Base-by-base conservation (phyloP, 2,113 vertebrate genomes). In the Nanger granti region DNA sequence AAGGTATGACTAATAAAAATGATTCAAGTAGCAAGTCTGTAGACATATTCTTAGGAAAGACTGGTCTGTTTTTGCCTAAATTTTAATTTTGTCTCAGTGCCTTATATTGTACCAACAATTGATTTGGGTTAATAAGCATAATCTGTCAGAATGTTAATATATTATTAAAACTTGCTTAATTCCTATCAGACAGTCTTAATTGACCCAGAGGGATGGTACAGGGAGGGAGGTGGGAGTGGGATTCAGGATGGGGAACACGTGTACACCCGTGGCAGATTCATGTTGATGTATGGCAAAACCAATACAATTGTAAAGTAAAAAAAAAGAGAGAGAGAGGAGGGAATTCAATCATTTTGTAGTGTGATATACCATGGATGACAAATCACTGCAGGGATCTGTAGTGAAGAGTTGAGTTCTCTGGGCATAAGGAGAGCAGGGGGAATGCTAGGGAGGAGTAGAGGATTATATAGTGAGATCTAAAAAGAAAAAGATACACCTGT, bases 161-260 rank as follows among this genome's bases (percentile, higher is more conserved):
- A 44, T 91, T 96, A 31, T 91, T 91, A 97, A 91, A 91, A 94
- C 52, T 80, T 73, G 11, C 49, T 93, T 96, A 69, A 89, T 91
- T 89, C 20, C 41, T 60, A 69, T 64, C 44, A 87, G 41, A 94
- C 47, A 89, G 4, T 93, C 88, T 94, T 91, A 47, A 86, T 62
- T 85, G 89, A 60, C 59, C 59, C 59, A 60, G 59, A 60, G 59
- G 26, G 59, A 28, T 60, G 26, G 26, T 28, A 60, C 4, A 11
- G 26, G 59, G 59, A 60, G 26, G 59, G 26, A 60, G 26, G 26
- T 60, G 10, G 59, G 26, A 60, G 59, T 9, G 24, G 2, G 59
- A 2, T 60, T 28, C 59, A 60, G 59, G 26, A 28, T 60, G 10
- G 59, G 59, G 59, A 60, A 60, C 59, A 60, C 10, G 0, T 60